A percentile compares a stretch with the other conserved stretches of the same genome.
Conservation (phyloP, 2,888 invertebrate species). For the Papilio gigon region DNA sequence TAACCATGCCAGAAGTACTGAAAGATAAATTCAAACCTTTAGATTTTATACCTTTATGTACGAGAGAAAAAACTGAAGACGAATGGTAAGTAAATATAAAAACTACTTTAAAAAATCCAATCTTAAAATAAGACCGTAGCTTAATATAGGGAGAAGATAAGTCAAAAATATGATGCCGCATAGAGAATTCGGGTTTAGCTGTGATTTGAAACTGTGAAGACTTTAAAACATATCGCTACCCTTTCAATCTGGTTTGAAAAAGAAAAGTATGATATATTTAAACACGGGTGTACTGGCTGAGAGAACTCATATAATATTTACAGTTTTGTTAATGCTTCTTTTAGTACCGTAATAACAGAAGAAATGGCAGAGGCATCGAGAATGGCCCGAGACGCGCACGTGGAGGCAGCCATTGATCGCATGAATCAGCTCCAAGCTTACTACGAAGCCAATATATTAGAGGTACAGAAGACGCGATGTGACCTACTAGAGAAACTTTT, state of each 20-base stretch:
- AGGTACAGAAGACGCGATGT: conserved; percentile 59
- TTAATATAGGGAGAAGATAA: too few relatives aligned
- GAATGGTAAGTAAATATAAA: conserved; percentile 50
- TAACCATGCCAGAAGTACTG: conserved; percentile 65
- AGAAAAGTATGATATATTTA: too few relatives aligned
- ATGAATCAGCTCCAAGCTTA: conserved; percentile 66
- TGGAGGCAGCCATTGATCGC: conserved; percentile 60
- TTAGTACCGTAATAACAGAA: conserved; percentile 59
- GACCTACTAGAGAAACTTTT: conserved; percentile 61
- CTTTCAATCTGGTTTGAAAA: too few relatives aligned
- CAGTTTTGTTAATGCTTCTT: too few relatives aligned
- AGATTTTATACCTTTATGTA: conserved; percentile 63
- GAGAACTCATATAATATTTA: too few relatives aligned
- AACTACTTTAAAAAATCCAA: not conserved
- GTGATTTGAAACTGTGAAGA: too few relatives aligned
- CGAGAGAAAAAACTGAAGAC: conserved; percentile 58
- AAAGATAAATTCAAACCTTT: conserved; percentile 69
- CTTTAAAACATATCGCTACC: too few relatives aligned
- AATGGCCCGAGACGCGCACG: conserved; percentile 53
- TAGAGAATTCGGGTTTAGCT: too few relatives aligned
- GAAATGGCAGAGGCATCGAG: conserved; percentile 61
- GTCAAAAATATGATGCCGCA: too few relatives aligned
- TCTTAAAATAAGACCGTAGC: too few relatives aligned
- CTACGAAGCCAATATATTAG: conserved; percentile 60
- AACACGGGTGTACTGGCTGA: too few relatives aligned